Evolutionary conservation across 2,888 invertebrate genomes (phyloP).

Genomic region (Venustoraphidia nigricollis): DNA sequence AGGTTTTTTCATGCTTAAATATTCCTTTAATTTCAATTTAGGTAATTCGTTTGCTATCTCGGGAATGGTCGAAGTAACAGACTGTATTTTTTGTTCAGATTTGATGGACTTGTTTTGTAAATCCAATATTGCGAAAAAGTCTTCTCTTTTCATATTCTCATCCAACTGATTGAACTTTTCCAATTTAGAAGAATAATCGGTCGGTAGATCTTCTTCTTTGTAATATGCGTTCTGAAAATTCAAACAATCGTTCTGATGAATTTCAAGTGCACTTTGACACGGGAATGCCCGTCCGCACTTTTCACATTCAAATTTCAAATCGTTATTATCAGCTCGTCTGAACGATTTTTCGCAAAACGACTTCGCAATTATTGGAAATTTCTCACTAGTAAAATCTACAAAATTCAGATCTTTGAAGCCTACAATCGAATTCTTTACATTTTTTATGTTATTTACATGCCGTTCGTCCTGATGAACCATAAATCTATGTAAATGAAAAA

Average conservation of each 20-base stretch:
- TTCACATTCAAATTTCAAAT: conserved; percentile 50
- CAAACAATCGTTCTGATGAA: conserved; percentile 42
- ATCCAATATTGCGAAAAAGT: conserved; percentile 69
- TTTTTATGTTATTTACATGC: conserved; percentile 13
- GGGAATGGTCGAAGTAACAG: no score
- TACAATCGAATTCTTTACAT: conserved; percentile 32
- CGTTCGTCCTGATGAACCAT: conserved; percentile 34
- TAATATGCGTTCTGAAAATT: conserved; percentile 10
- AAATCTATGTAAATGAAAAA: conserved; percentile 53
- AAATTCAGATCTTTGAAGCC: conserved; percentile 59
- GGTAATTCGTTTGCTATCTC: no score
- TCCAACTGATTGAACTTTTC: conserved; percentile 26
- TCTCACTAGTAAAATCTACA: conserved; percentile 65
- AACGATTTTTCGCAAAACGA: conserved; percentile 53
- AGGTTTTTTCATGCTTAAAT: conserved; percentile 9
- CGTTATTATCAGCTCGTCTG: conserved; percentile 38
- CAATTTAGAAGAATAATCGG: conserved; percentile 19
- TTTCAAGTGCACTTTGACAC: conserved; percentile 47
- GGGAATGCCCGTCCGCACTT: conserved; percentile 58
- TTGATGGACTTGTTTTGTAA: conserved; percentile 50
- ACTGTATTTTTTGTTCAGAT: neutral
- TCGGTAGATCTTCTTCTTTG: conserved; percentile 22
- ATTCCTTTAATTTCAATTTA: no score
- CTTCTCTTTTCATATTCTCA: conserved; percentile 49
- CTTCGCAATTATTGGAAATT: conserved; percentile 64